Base-by-base conservation (phyloP, 2,113 vertebrate genomes). In the Cinclus mexicanus region DNA sequence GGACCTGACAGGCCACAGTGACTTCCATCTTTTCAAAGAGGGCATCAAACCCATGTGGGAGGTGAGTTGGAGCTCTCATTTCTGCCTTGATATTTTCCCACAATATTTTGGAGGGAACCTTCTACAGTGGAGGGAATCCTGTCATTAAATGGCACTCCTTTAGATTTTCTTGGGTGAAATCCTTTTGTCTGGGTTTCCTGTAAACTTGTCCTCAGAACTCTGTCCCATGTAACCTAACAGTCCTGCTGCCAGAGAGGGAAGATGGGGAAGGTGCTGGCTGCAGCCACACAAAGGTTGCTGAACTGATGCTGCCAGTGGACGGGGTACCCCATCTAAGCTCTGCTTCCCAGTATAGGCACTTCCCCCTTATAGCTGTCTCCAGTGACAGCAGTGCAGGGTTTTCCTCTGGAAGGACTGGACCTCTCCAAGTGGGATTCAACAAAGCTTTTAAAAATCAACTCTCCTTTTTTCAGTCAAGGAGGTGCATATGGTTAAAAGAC, bases 1-100 rank as follows among this genome's bases (percentile, higher is more conserved):
- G 95, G 98, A 98, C 98, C 96, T 98, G 97, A 98, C 98, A 52
- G 98, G 98, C 76, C 98, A 98, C 83, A 98, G 98, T 67, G 98
- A 98, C 97, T 98, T 98, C 92, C 98, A 98, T 94, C 98, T 98
- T 95, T 98, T 98, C 96, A 98, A 98, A 97, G 98, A 98, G 82
- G 98, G 98, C 20, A 98, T 98, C 95, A 98, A 98, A 94, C 98
- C 98, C 86, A 98, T 98, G 98, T 98, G 98, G 98, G 98, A 98
- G 98, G 98, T 98, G 84, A 98, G 89, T 92, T 39, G 41, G 18
- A 70, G n/a, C 46, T 97, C 20, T 53, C 19, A 15, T 81, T 72
- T 89, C 39, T 94, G 44, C 67, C 59, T 77, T 57, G 25, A 8
- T 83, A 12, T 64, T 93, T 83, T 69, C 9, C 21, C 7, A 17